These are phyloP conservation scores for Aphelenchoides besseyi DNA, from an alignment of 1,140 invertebrate genomes.

Conservation along the genomic window DNA sequence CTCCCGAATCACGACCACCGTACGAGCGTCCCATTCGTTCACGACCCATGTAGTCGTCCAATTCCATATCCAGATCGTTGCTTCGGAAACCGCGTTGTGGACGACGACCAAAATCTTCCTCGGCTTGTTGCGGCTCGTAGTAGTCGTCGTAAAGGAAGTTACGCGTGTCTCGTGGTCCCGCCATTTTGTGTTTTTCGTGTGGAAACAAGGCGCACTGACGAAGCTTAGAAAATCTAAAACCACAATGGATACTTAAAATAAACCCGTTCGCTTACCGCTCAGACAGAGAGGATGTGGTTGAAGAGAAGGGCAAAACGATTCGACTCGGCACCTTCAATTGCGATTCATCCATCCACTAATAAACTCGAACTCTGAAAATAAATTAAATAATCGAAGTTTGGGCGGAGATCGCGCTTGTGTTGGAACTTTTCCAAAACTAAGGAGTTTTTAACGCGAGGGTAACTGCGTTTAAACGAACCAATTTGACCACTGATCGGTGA, in stretches of 20 bases:
- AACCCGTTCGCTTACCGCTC: conserved; percentile 7
- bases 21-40: no score
- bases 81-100: neutral
- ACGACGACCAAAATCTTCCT: neutral
- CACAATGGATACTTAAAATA: neutral
- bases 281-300: no score
- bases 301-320: neutral
- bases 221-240: neutral
- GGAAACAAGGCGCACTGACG: neutral
- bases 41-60: neutral
- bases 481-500: no score
- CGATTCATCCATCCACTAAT: conserved; percentile 3
- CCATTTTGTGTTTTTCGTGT: neutral
- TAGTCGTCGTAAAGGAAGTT: conserved; percentile 9
- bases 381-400: no score
- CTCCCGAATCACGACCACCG: no score
- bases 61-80: conserved; percentile 2
- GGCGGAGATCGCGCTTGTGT: no score
- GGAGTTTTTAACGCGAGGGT: no score
- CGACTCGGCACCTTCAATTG: neutral
- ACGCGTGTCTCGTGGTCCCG: neutral
- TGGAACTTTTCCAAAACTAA: no score
- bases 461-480: no score
- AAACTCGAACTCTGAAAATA: no score
- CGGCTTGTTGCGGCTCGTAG: neutral